Evolutionary conservation across 2,888 invertebrate species (phyloP), one percentile per base, ranked within the genome.

Genomic region (Odontocolon sp.): DNA sequence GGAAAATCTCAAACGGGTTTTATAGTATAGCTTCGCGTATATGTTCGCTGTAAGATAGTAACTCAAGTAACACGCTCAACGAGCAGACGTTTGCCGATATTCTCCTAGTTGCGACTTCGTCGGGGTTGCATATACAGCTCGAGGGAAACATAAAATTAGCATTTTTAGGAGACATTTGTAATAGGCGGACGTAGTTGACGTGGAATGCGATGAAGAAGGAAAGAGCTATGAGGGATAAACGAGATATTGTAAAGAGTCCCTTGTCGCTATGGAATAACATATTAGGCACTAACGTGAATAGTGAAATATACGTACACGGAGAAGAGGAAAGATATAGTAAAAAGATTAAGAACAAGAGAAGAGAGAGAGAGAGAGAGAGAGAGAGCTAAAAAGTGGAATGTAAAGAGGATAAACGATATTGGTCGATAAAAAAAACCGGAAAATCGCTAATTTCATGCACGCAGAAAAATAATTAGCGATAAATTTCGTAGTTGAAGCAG

Each of bases 141-240:
- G 50, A 54, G 64, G 66, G 38, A 28, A 67, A 61, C 67, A 74
- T 81, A 74, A 81, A 81, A 82, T 82, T 82, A 80, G 80, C 82
- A 82, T 82, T 81, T 80, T 81, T 76, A 78, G 70, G 64, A 80
- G 80, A 76, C 72, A 67, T 79, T 75, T 67, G 63, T 63, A 68
- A 72, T 77, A 61, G 36, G 71, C 63, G 61, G 47, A 73, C 52
- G 52, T 33, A 36, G 56, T 18, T 2, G 64, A 52, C 14, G 8
- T 11, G 5, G 2, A 3, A 18, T 36, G 56, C 8, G 36, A 5
- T 18, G 9, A 11, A 36, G 31, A 56, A 6, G 36, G 21, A 26
- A 9, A 33, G 40, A 26, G 45, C 8, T 36, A 14, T 28, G 11
- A 4, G 45, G 31, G 8, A 8, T 21, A 23, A 52, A 26, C 52